Base-by-base conservation (phyloP, 2,797 vertebrate species). In the Pipistrellus pipistrellus region DNA sequence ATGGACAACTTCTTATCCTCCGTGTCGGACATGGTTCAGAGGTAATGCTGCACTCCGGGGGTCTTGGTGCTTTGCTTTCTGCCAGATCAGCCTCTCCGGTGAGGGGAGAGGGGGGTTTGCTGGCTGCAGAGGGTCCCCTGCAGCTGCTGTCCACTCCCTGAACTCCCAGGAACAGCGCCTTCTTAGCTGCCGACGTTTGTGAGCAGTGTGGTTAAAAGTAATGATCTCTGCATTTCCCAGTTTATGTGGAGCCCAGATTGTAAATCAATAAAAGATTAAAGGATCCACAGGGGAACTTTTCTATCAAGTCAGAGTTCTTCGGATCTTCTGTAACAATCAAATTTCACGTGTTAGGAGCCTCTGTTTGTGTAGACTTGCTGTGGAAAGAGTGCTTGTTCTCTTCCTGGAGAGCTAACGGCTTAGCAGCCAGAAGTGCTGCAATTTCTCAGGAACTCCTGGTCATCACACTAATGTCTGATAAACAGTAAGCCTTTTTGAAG, bases 1-100 rank as follows among this genome's bases (percentile, higher is more conserved):
- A 99, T 99, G 99, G 99, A 99, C 96, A 98, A 64, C 97, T 99
- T 99, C 96, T 98, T 99, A 71, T 97, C 98, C 20, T 99, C 99
- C 0, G 98, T 99, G 73, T 98, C 98, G 66, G 98, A 97, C 97
- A 99, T 99, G 99, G 98, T 99, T 71, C 99, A 99, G 88, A 99
- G 98, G 99, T 99, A 99, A 98, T 3, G 6, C 15, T 10, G 21
- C 80, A 4, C 57, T 85, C 83, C 4, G 4, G 85, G n/a, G 27
- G 6, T 87, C 71, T 38, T 75, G 8, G 46, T 64, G 15, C 3
- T 72, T 20, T n/a, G n/a, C 66, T 73, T n/a, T 81, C 23, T 20
- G 0, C 0, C n/a, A 62, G 18, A 17, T 15, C 48, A 21, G 4
- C 48, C 83, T 87, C 59, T 35, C 35, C 4, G 15, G 0, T 0